A percentile compares a stretch with the other conserved stretches of the same genome.
phyloP scores from a whole-genome alignment of 2,797 vertebrate genomes.

The Xiphorhynchus erythropygius region DNA sequence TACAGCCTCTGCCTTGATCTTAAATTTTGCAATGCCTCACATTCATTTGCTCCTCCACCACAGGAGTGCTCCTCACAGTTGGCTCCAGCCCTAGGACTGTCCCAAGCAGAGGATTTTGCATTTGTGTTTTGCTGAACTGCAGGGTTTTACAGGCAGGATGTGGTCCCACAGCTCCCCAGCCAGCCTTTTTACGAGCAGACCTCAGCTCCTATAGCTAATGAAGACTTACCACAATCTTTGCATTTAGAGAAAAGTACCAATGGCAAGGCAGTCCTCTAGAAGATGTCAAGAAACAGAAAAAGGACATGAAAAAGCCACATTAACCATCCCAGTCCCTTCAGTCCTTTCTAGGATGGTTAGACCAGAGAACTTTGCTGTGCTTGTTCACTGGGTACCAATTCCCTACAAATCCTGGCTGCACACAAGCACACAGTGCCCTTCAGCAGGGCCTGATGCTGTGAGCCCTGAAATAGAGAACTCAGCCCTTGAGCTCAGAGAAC shows the following conservation, averaged over 20 bases:
- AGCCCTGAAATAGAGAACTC: neutral
- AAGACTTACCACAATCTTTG: neutral
- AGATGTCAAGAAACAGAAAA: neutral
- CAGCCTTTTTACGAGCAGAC: neutral
- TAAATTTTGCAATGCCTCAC: neutral
- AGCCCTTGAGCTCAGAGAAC: neutral
- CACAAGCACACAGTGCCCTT: accelerated
- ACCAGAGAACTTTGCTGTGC: neutral
- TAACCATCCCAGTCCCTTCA: neutral
- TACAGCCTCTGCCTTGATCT: neutral
- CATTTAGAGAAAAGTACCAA: neutral
- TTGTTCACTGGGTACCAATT: neutral
- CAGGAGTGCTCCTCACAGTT: neutral
- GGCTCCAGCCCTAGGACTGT: neutral
- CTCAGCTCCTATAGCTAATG: neutral
- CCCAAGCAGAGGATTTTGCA: neutral
- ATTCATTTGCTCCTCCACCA: neutral
- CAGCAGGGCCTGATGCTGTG: neutral
- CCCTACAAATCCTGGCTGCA: neutral
- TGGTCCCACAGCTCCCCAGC: neutral
- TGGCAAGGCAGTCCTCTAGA: neutral
- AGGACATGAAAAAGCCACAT: accelerated
- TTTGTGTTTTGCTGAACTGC: neutral
- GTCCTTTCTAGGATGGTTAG: neutral
- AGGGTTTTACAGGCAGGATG: neutral